These are phyloP conservation scores for Drosophila ogumai DNA, from an alignment of 1,140 invertebrate genomes.

Conservation along the genomic window DNA sequence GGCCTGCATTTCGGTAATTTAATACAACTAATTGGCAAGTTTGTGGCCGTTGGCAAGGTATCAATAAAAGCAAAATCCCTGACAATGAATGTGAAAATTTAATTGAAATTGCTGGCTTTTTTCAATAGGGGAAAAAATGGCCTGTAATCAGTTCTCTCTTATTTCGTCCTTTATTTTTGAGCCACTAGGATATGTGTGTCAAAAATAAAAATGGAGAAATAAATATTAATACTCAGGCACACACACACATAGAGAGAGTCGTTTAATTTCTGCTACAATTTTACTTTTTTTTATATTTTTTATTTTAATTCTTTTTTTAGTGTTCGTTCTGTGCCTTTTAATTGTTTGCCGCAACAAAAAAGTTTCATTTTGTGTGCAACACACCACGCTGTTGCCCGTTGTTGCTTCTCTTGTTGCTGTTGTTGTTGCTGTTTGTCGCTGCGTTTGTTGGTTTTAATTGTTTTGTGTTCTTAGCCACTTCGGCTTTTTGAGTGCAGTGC, in stretches of 20 bases:
- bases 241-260: constrained; percentile 25
- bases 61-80: constrained; percentile 10
- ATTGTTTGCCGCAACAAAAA: constrained; percentile 79
- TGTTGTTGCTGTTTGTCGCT: constrained; percentile 47
- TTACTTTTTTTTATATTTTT: constrained; percentile 56
- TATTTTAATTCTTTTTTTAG: constrained; percentile 73
- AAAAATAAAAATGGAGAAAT: constrained; percentile 48
- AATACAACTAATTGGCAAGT: constrained; percentile 35
- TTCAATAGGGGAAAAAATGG: neutral
- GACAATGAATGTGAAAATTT: neutral
- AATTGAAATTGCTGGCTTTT: constrained; percentile 22
- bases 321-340: constrained; percentile 71
- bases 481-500: constrained; percentile 76
- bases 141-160: constrained; percentile 21
- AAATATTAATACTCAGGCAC: constrained; percentile 51
- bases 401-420: constrained; percentile 30
- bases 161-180: constrained; percentile 14
- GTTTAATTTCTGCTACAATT: constrained; percentile 63
- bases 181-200: constrained; percentile 45
- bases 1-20: constrained; percentile 27
- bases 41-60: neutral
- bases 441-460: constrained; percentile 81
- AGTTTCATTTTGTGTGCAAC: constrained; percentile 76
- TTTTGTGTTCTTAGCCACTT: constrained; percentile 83
- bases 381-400: constrained; percentile 29